Base-by-base conservation (phyloP, 2,888 invertebrate species). In the Lasioglossum zephyrum region DNA sequence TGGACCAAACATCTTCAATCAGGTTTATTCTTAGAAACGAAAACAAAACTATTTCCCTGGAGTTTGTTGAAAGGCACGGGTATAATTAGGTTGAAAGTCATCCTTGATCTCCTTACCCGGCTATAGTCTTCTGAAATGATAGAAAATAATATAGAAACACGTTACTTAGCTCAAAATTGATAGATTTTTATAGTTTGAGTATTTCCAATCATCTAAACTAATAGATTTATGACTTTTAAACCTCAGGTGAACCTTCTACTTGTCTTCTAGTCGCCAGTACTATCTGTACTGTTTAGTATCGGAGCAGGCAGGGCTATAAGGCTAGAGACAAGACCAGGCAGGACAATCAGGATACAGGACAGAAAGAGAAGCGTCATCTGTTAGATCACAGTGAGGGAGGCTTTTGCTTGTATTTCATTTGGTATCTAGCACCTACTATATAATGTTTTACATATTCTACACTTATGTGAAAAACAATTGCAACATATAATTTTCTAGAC, bases 251-350 rank as follows among this genome's bases (percentile, higher is more conserved):
- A 92, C 91, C 93, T 95, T 94, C 95, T 94, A 94, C 94, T 95
- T 94, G 95, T 95, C 95, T 94, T 94, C 95, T 95, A 95, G 94
- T 94, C 94, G 93, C 91, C 95, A 94, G 94, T 95, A 95, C 94
- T 92, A 63, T 90, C 91, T 92, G 94, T 95, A 94, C 94, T 94
- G 93, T 94, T 95, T 95, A 94, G 94, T 94, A 93, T 92, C 92
- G 94, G 94, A 94, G 94, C 95, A 95, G 95, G 95, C 95, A 95
- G 95, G 95, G 93, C 93, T 94, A 94, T 93, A 93, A 94, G 93
- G 94, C 94, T 94, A 94, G 94, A 91, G 89, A 91, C 88, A 90
- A 90, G 91, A 88, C 91, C 89, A 92, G 91, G 91, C 93, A 94
- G 93, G 93, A 94, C 93, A 94, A 93, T 93, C 93, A 94, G 94